Evolutionary conservation across 2,113 vertebrate genomes (phyloP), one percentile per base, ranked within the genome.

Genomic region (Gnathonemus echidnorhynchus): DNA sequence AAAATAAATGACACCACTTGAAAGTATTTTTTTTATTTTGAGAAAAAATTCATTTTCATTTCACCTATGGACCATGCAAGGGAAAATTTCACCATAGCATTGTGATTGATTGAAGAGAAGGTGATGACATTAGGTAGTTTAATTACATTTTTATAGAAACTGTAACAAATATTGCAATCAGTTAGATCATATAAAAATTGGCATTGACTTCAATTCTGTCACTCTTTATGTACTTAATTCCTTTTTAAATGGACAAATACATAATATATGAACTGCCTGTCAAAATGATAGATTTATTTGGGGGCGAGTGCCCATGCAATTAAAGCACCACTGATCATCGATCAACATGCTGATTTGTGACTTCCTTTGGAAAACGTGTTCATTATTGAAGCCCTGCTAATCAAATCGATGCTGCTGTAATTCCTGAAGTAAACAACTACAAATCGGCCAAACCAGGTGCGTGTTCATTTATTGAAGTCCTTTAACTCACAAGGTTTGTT

Each of bases 191-290:
- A 74, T 62, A 42, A 80, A 77, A 80, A 39, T 5, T 48, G 48
- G 84, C 48, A 86, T 50, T 86, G 84, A 86, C 84, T 15, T 50
- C 48, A 48, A 48, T 50, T 50, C 48, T 86, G 84, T 48, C 45
- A 86, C 19, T 31, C 84, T n/a, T 86, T 50, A 50, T 86, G 45
- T 50, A 27, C 84, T 31, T 86, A 48, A 86, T 86, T 49, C 24
- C 45, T 86, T 86, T 86, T 86, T 86, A 86, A 86, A 86, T n/a
- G n/a, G 84, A 49, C n/a, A 86, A 50, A 50, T 27, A 27, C 11
- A 49, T 86, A 86, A 86, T 49, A 49, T 50, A 86, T 86, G 17
- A 86, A 27, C 10, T 50, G n/a, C 42, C 84, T 48, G 84, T 86
- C 84, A 86, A 48, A 48, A 86, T 49, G n/a, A 86, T 48, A 48